Evolutionary conservation across 1,140 invertebrate species (phyloP).

Genomic region (Euborellia annulipes): DNA sequence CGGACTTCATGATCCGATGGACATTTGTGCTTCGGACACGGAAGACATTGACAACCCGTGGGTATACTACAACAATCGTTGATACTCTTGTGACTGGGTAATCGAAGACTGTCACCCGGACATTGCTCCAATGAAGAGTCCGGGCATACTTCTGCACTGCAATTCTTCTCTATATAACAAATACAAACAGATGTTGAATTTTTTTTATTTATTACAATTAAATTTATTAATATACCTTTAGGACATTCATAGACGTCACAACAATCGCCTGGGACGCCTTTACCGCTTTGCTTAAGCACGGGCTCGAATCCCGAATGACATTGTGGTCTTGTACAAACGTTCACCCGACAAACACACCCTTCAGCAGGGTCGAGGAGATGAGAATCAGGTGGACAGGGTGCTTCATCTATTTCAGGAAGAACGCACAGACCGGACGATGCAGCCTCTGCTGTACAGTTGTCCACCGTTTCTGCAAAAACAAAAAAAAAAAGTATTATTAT

Average conservation of each 20-base stretch:
- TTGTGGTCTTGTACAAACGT: constrained; percentile 9
- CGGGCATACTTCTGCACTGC: constrained; percentile 17
- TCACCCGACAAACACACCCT: constrained; percentile 12
- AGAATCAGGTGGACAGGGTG: constrained; percentile 17
- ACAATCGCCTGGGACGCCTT: constrained; percentile 15
- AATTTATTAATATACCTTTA: too few relatives aligned
- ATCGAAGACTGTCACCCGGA: constrained; percentile 21
- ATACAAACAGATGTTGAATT: too few relatives aligned
- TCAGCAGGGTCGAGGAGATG: constrained; percentile 4
- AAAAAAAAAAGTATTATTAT: too few relatives aligned
- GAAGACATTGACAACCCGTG: constrained; percentile 20
- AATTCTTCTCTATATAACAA: constrained; percentile 19
- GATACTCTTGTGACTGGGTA: constrained; percentile 13
- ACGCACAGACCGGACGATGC: neutral
- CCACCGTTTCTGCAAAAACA: too few relatives aligned
- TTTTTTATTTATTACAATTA: too few relatives aligned
- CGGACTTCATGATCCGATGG: constrained; percentile 11
- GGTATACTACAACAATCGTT: constrained; percentile 18
- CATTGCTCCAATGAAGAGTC: constrained; percentile 14
- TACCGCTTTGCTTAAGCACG: constrained; percentile 9
- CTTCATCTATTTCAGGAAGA: neutral
- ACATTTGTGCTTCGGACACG: constrained; percentile 16
- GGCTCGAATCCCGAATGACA: constrained; percentile 9
- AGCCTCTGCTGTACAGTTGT: too few relatives aligned
- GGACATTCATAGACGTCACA: constrained; percentile 18